Conservation (phyloP, 2,113 vertebrate species). For the Origma solitaria region DNA sequence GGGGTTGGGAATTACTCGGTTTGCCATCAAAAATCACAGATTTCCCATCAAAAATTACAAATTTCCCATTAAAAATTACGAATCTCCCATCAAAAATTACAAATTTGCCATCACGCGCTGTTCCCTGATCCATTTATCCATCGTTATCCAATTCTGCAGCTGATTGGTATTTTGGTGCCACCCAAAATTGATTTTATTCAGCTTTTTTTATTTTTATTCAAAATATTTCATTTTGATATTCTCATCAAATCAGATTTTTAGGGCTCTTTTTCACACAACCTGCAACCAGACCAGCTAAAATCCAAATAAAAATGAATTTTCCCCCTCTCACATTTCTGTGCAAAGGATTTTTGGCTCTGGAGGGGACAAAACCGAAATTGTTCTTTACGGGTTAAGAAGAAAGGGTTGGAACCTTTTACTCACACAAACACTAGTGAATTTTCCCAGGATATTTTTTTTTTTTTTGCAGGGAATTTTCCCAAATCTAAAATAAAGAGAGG, state of each 20-base stretch:
- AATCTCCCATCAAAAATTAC: background rate
- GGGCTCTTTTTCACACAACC: background rate
- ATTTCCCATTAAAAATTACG: background rate
- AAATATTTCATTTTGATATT: background rate
- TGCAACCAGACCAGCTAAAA: constrained; percentile 47
- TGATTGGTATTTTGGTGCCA: background rate
- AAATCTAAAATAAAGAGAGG: constrained; percentile 75
- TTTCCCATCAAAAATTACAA: background rate
- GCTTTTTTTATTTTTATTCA: background rate
- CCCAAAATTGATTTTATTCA: background rate
- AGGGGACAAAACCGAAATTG: constrained; percentile 45
- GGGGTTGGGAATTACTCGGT: background rate
- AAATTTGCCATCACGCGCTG: background rate
- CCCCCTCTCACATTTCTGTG: constrained; percentile 16
- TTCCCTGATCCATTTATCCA: background rate
- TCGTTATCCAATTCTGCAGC: background rate
- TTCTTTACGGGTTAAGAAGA: constrained; percentile 11
- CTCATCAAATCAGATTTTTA: background rate
- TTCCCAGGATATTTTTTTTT: constrained; percentile 56
- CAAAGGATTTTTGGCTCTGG: constrained; percentile 40
- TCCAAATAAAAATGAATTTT: background rate
- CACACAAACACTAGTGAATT: constrained; percentile 70
- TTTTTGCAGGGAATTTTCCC: constrained; percentile 65
- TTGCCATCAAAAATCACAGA: too few species aligned
- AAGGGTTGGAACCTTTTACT: constrained; percentile 69